Evolutionary conservation across 2,797 vertebrate genomes (phyloP).

Genomic region (Macrochelys suwanniensis): DNA sequence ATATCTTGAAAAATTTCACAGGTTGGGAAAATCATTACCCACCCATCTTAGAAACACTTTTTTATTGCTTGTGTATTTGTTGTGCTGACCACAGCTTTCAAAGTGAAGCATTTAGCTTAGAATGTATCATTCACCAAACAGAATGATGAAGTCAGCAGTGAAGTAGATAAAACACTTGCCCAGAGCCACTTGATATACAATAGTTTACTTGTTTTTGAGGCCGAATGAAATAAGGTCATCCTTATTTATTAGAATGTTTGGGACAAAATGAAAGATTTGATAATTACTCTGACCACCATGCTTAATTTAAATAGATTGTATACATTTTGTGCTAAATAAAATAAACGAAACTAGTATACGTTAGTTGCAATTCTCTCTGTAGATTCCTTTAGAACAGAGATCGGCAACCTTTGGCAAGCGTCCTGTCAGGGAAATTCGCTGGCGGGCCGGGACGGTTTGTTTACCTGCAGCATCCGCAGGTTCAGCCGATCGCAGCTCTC

Average conservation of each 20-base stretch:
- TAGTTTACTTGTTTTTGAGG: conserved; percentile 48
- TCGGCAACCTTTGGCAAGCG: too few species aligned
- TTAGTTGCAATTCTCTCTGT: conserved; percentile 57
- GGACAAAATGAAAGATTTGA: conserved; percentile 51
- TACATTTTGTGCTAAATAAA: conserved; percentile 64
- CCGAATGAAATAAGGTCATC: conserved; percentile 41
- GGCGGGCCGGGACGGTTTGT: too few species aligned
- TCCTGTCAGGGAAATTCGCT: too few species aligned
- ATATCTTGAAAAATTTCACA: neutral
- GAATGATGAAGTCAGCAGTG: conserved; percentile 17
- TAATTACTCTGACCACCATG: conserved; percentile 71
- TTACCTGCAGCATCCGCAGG: too few species aligned
- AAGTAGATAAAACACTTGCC: conserved; percentile 33
- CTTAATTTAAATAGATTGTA: conserved; percentile 72
- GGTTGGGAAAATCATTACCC: neutral
- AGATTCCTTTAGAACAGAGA: conserved; percentile 70
- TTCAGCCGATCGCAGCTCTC: too few species aligned
- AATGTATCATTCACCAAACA: conserved; percentile 12
- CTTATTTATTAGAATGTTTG: conserved; percentile 60
- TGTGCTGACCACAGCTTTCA: neutral
- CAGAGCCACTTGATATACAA: conserved; percentile 28
- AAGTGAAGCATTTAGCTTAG: conserved; percentile 32
- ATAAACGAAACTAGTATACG: conserved; percentile 61
- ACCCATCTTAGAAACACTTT: neutral
- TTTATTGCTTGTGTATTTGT: neutral